These are phyloP conservation scores for Smittia sp. DNA, from an alignment of 2,888 invertebrate species.

Conservation along the genomic window DNA sequence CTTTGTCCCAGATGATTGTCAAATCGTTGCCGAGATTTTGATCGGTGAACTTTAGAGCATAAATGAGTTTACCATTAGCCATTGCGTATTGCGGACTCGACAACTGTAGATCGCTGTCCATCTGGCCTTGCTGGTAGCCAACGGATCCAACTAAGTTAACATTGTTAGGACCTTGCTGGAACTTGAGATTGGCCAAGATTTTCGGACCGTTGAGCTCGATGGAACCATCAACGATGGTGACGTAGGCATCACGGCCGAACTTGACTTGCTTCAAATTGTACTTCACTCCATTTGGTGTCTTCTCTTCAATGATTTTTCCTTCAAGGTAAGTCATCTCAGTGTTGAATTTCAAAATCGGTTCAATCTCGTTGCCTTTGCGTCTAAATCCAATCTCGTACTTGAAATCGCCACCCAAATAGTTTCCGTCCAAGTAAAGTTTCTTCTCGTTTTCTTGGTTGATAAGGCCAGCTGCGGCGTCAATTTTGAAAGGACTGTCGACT, in stretches of 20 bases:
- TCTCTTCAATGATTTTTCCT: constrained; percentile 48
- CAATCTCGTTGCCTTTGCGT: constrained; percentile 56
- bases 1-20: constrained; percentile 61
- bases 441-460: constrained; percentile 61
- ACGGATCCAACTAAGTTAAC: constrained; percentile 37
- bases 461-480: constrained; percentile 57
- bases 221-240: constrained; percentile 48
- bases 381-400: constrained; percentile 64
- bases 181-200: constrained; percentile 38
- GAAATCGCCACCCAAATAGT: constrained; percentile 59
- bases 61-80: constrained; percentile 41
- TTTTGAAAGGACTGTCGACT: not conserved
- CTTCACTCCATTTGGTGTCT: constrained; percentile 44
- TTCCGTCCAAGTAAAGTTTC: constrained; percentile 56
- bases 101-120: constrained; percentile 39
- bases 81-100: constrained; percentile 30
- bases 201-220: constrained; percentile 44
- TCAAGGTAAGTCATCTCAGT: constrained; percentile 44
- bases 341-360: constrained; percentile 44
- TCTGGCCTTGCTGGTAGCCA: not conserved
- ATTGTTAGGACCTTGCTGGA: constrained; percentile 17
- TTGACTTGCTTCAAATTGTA: constrained; percentile 49
- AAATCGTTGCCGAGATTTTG: constrained; percentile 52
- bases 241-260: constrained; percentile 42
- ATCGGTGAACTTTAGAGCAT: not conserved